Evolutionary conservation across 2,888 invertebrate species (phyloP).

Genomic region (Trypoxylon attenuatum): DNA sequence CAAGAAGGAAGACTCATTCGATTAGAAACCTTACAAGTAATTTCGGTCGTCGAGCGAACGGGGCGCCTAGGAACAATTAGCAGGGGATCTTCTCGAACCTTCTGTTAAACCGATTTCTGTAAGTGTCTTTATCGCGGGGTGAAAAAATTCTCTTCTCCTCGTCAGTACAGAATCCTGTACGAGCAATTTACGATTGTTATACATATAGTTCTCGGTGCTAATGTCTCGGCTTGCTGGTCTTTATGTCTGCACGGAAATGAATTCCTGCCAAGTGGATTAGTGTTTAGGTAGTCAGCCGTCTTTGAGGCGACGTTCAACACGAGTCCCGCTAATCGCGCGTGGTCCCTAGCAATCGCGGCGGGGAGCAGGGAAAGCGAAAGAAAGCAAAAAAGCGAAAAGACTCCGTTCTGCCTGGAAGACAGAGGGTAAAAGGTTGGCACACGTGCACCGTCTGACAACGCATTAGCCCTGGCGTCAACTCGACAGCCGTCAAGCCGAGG

Average conservation of each 20-base stretch:
- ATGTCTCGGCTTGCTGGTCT: no score
- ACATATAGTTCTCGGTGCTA: no score
- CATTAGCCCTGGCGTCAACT: slow-evolving; percentile 56
- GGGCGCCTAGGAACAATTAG: no score
- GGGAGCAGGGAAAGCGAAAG: background rate
- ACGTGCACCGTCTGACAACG: slow-evolving; percentile 61
- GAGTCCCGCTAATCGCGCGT: slow-evolving; percentile 14
- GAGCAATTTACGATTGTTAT: no score
- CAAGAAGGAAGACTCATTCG: background rate
- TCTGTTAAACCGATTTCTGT: no score
- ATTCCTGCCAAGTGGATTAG: no score
- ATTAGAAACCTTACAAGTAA: slow-evolving; percentile 12
- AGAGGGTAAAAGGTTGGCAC: slow-evolving; percentile 19
- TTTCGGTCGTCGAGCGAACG: no score
- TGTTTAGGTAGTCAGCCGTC: background rate
- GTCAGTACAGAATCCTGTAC: no score
- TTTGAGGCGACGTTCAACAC: background rate
- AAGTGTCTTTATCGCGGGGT: no score
- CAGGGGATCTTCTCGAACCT: no score
- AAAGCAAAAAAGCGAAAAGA: slow-evolving; percentile 3
- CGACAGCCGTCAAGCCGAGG: slow-evolving; percentile 53
- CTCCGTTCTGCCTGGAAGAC: background rate
- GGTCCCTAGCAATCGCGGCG: slow-evolving; percentile 13
- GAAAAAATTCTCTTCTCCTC: no score
- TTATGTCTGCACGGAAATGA: no score